Percentiles rank a stretch among this genome's conserved stretches.
These are phyloP conservation scores for Casuarius casuarius DNA, from an alignment of 2,113 vertebrate genomes.

Conservation along the genomic window DNA sequence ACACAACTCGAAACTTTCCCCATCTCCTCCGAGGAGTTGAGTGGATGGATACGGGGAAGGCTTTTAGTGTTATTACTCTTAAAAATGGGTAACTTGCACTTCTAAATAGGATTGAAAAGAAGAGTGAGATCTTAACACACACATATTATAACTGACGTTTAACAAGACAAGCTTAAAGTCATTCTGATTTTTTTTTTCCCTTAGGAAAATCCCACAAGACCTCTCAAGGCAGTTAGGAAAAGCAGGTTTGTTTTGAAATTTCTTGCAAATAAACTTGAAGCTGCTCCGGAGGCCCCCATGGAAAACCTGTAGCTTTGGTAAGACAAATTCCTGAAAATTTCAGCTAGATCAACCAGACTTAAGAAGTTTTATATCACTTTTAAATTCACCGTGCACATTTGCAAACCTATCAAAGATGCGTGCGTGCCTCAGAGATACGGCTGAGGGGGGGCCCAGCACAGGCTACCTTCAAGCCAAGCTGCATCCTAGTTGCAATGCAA, in stretches of 20 bases:
- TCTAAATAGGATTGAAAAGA: neutral
- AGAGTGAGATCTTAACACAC: too few species aligned
- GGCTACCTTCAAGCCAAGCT: neutral
- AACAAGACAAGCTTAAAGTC: neutral
- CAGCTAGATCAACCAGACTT: too few species aligned
- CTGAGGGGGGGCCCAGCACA: neutral
- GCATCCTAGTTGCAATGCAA: rapidly evolving
- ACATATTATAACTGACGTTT: neutral
- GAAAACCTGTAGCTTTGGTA: neutral
- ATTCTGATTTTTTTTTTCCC: neutral
- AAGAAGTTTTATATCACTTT: neutral
- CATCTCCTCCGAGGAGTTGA: neutral
- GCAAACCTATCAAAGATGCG: neutral
- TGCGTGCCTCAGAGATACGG: too few species aligned
- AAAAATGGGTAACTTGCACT: neutral
- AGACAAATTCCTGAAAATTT: neutral
- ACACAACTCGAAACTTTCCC: neutral
- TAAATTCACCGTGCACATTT: neutral
- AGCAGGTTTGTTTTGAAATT: neutral
- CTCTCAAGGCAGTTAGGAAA: too few species aligned
- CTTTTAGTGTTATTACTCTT: neutral
- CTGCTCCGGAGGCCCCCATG: neutral
- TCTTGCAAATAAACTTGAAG: neutral
- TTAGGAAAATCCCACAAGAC: neutral
- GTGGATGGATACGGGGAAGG: neutral